Conservation (phyloP, 2,113 vertebrate genomes). For the Syrmaticus mikado region DNA sequence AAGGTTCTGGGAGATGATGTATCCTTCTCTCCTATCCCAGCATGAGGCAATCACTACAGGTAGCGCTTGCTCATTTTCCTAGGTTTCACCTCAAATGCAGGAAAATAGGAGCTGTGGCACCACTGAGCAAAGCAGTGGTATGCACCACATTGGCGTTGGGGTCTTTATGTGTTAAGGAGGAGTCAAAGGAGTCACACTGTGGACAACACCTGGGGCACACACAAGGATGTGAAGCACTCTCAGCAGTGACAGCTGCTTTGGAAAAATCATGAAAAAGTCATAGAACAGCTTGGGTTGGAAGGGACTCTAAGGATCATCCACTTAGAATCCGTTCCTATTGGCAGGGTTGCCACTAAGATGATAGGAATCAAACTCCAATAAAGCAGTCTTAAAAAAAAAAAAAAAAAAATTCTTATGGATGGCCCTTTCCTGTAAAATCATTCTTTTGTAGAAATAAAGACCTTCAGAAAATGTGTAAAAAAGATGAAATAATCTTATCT, state of each 20-base stretch:
- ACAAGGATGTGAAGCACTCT: neutral
- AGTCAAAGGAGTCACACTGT: neutral
- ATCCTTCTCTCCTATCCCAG: neutral
- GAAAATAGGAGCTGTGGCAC: neutral
- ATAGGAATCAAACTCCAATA: neutral
- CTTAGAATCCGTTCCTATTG: neutral
- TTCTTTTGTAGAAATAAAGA: neutral
- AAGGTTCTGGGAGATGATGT: neutral
- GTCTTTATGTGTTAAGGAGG: neutral
- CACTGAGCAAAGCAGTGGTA: neutral
- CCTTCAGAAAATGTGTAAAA: neutral
- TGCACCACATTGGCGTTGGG: neutral
- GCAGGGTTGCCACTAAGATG: no score
- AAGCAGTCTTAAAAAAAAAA: neutral
- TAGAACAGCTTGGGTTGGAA: neutral
- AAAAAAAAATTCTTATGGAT: fast-evolving
- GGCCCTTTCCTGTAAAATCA: neutral
- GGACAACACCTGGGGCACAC: neutral
- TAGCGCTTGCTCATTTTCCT: neutral
- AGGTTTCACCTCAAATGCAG: neutral
- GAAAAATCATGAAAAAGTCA: neutral
- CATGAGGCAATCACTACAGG: neutral
- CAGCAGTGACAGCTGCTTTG: neutral
- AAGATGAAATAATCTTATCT: neutral
- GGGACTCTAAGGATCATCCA: neutral